Percentiles rank a stretch among this genome's conserved stretches.
These are phyloP conservation scores for Epinephelus coioides DNA, from an alignment of 2,797 vertebrate genomes.

Conservation along the genomic window DNA sequence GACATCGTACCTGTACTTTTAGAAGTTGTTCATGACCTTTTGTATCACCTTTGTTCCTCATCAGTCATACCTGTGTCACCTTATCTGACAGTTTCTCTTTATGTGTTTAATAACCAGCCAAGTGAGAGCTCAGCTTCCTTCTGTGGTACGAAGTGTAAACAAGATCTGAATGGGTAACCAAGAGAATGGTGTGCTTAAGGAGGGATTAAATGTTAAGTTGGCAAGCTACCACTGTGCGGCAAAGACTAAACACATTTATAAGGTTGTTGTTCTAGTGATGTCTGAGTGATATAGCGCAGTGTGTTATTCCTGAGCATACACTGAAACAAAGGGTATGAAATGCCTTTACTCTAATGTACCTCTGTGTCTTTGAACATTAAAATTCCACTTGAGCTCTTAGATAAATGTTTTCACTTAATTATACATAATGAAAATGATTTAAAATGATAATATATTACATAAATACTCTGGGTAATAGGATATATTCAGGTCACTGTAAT, in stretches of 20 bases:
- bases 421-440: background rate
- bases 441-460: background rate
- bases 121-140: slow-evolving; percentile 42
- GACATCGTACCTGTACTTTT: background rate
- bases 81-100: slow-evolving; percentile 28
- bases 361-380: slow-evolving; percentile 5
- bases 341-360: background rate
- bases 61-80: background rate
- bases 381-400: background rate
- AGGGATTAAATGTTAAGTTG: slow-evolving; percentile 51
- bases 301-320: background rate
- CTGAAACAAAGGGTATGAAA: background rate
- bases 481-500: background rate
- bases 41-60: slow-evolving; percentile 23
- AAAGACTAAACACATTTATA: background rate
- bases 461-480: slow-evolving; percentile 17
- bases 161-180: slow-evolving; percentile 53
- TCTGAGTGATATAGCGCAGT: background rate
- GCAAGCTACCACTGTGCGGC: slow-evolving; percentile 12
- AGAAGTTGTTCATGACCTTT: slow-evolving; percentile 10
- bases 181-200: slow-evolving; percentile 37
- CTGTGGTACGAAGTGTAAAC: slow-evolving; percentile 43
- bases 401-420: slow-evolving; percentile 4
- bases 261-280: slow-evolving; percentile 4
- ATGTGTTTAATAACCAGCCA: slow-evolving; percentile 34